Evolutionary conservation across 2,797 vertebrate genomes (phyloP).

Genomic region (Acomys russatus): DNA sequence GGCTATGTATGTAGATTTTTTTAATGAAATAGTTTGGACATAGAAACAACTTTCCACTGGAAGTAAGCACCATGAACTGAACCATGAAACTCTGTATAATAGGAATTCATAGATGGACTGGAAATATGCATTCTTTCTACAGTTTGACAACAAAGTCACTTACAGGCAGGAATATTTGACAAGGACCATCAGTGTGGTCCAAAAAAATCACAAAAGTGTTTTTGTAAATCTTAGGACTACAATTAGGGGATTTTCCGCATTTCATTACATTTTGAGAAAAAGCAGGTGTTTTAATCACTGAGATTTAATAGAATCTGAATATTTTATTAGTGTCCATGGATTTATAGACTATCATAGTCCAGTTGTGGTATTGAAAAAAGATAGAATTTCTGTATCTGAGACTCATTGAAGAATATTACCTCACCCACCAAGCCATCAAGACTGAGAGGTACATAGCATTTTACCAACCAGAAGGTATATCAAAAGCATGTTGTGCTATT

Average conservation of each 20-base stretch:
- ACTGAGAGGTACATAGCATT: neutral
- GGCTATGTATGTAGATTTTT: no score
- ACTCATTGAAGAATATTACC: no score
- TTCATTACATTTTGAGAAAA: neutral
- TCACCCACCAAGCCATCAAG: neutral
- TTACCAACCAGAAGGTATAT: neutral
- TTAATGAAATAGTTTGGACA: no score
- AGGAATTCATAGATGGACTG: no score
- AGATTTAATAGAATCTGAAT: neutral
- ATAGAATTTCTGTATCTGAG: neutral
- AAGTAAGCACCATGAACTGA: no score
- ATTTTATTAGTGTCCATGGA: neutral
- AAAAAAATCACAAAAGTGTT: constrained; percentile 34
- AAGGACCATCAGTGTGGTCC: neutral
- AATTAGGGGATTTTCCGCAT: neutral
- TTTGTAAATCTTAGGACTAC: constrained; percentile 38
- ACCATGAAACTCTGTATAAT: no score
- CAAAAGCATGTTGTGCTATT: neutral
- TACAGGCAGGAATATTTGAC: neutral
- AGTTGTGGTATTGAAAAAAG: neutral
- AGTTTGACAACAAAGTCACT: constrained; percentile 4
- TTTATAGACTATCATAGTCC: neutral
- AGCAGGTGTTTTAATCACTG: neutral
- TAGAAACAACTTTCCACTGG: no score
- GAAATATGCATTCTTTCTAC: neutral